Base-by-base conservation (phyloP, 2,113 vertebrate species). In the Larimichthys crocea region DNA sequence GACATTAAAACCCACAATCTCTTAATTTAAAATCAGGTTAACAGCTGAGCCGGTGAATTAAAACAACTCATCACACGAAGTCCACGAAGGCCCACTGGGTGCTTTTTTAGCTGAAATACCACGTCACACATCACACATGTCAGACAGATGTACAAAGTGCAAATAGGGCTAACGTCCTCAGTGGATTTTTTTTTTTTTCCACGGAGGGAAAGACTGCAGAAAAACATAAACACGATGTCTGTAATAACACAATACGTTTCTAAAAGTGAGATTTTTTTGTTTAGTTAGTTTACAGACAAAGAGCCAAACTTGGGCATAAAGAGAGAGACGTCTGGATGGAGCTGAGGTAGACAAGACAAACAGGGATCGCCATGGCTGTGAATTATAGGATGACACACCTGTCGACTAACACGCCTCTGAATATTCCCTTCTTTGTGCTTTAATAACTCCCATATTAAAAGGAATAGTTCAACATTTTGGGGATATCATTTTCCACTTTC, bases 111-210 rank as follows among this genome's bases (percentile, higher is more conserved):
- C 42, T 69, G 50, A 80, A 62, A 75, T 66, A 53, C 5, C 24
- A 62, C 52, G 26, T 26, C 26, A 26, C 26, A 26, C 2, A 17
- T 24, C 56, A 63, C 77, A 86, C 64, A 63, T 84, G 74, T 31
- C 56, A 31, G 79, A 74, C 79, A 83, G 72, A 86, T 84, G 84
- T 74, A 56, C 59, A 16, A 20, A 75, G 79, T 61, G 78, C 56
- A 69, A 85, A 83, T 22, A 26, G 49, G 17, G 9, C 14, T 3
- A n/a, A 80, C 53, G 10, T 87, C 57, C 63, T 79, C 19, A 2
- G 35, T 29, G 53, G 15, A 16, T 50, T 44, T 14, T 49, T 22
- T n/a, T 70, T n/a, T 57, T 42, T 16, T 52, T 19, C 9, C 15
- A n/a, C 11, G 7, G 10, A 65, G 20, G 10, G 14, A 63, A 31